Evolutionary conservation across 2,888 invertebrate genomes (phyloP).

Genomic region (Nudaria mundana): DNA sequence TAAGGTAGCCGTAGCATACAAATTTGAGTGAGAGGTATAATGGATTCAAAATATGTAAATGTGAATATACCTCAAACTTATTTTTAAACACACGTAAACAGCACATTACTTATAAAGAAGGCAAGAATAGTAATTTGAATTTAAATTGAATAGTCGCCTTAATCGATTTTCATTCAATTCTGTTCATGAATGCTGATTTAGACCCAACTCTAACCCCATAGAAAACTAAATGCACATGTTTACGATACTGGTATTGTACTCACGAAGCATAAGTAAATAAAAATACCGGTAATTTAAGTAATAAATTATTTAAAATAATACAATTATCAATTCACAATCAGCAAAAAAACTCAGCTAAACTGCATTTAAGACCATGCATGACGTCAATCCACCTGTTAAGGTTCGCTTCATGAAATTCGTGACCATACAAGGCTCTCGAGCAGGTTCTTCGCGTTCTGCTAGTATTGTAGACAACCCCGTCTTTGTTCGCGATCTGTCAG

Average conservation of each 20-base stretch:
- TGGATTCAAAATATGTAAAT: not conserved
- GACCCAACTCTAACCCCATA: too few species aligned
- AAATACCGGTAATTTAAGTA: too few species aligned
- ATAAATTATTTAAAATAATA: too few species aligned
- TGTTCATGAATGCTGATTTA: too few species aligned
- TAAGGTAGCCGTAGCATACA: not conserved
- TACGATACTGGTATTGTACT: too few species aligned
- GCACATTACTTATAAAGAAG: conserved; percentile 1
- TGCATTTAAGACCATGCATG: too few species aligned
- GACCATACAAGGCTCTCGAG: conserved; percentile 14
- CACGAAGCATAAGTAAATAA: too few species aligned
- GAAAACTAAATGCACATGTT: too few species aligned
- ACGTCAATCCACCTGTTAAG: conserved; percentile 15
- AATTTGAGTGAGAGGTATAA: conserved; percentile 1
- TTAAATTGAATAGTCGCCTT: conserved; percentile 20
- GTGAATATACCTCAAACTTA: not conserved
- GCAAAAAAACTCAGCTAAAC: too few species aligned
- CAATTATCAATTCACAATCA: too few species aligned
- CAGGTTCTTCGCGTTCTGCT: conserved; percentile 12
- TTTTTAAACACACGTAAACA: not conserved
- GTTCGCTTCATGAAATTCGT: conserved; percentile 10
- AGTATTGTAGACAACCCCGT: conserved; percentile 1
- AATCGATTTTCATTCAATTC: conserved; percentile 5
- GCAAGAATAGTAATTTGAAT: conserved; percentile 3
- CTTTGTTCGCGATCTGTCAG: conserved; percentile 26